Evolutionary conservation across 2,888 invertebrate species (phyloP).

Genomic region (Scaptomyza caliginosa): DNA sequence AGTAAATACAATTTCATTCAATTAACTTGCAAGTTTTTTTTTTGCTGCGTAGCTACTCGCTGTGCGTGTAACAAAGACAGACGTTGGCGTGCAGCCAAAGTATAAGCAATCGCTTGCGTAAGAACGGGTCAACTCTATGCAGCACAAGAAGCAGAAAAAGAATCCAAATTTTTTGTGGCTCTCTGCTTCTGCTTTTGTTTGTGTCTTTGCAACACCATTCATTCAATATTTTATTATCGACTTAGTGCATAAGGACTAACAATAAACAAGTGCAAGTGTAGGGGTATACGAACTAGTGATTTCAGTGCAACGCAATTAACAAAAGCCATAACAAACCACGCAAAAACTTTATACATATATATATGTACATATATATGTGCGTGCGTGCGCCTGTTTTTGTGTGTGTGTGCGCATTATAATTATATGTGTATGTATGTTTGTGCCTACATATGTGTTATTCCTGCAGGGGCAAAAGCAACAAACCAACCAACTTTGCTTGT

Average conservation of each 20-base stretch:
- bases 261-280: constrained; percentile 27
- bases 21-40: constrained; percentile 57
- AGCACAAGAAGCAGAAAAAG: constrained; percentile 65
- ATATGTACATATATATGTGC: constrained; percentile 14
- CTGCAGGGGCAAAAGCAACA: constrained; percentile 65
- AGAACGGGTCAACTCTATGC: constrained; percentile 55
- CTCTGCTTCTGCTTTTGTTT: constrained; percentile 74
- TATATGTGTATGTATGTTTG: constrained; percentile 28
- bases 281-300: constrained; percentile 3
- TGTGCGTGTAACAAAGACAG: constrained; percentile 60
- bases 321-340: constrained; percentile 53
- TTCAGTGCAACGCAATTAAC: constrained; percentile 28
- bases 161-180: constrained; percentile 71
- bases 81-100: constrained; percentile 55
- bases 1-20: constrained; percentile 60
- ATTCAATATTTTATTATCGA: constrained; percentile 67
- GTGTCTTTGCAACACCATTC: constrained; percentile 69
- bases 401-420: constrained; percentile 49
- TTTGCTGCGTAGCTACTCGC: constrained; percentile 60
- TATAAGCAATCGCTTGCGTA: constrained; percentile 46
- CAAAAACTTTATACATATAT: constrained; percentile 33
- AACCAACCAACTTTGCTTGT: constrained; percentile 64
- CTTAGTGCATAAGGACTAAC: constrained; percentile 26
- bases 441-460: constrained; percentile 48
- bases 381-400: constrained; percentile 34